Evolutionary conservation across 2,797 vertebrate genomes (phyloP).

Genomic region (Thamnophis elegans): DNA sequence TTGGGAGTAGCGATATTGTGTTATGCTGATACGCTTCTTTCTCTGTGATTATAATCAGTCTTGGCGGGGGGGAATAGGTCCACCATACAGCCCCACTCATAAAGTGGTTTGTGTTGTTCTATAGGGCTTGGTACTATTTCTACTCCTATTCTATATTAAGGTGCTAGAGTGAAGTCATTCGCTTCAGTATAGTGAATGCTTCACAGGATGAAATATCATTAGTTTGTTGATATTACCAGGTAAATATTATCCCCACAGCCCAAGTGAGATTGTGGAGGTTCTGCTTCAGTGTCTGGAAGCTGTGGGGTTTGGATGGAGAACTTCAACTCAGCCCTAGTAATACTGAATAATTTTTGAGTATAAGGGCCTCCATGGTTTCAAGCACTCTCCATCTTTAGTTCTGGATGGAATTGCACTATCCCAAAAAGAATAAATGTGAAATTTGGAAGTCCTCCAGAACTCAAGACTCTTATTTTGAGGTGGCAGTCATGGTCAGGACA

Average conservation of each 20-base stretch:
- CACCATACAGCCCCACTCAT: not conserved
- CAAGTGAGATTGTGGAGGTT: not conserved
- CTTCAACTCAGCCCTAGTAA: not conserved
- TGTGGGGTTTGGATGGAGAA: not conserved
- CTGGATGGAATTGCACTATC: no score
- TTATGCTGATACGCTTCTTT: not conserved
- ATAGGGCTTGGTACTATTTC: not conserved
- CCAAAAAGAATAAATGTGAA: no score
- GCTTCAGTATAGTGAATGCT: no score
- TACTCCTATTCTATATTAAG: not conserved
- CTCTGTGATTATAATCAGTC: not conserved
- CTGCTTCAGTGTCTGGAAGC: not conserved
- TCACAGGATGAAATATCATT: not conserved
- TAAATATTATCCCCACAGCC: not conserved
- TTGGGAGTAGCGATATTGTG: not conserved
- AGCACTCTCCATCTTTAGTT: no score
- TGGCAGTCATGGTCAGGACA: no score
- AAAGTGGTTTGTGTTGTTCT: not conserved
- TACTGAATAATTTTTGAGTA: not conserved
- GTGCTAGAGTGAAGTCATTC: not conserved
- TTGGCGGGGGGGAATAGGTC: not conserved
- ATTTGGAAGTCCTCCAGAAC: no score
- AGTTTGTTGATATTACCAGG: not conserved
- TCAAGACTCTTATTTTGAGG: no score
- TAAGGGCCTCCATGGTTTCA: no score